Base-by-base conservation (phyloP, 2,113 vertebrate species). In the Speoplatyrhinus poulsoni region DNA sequence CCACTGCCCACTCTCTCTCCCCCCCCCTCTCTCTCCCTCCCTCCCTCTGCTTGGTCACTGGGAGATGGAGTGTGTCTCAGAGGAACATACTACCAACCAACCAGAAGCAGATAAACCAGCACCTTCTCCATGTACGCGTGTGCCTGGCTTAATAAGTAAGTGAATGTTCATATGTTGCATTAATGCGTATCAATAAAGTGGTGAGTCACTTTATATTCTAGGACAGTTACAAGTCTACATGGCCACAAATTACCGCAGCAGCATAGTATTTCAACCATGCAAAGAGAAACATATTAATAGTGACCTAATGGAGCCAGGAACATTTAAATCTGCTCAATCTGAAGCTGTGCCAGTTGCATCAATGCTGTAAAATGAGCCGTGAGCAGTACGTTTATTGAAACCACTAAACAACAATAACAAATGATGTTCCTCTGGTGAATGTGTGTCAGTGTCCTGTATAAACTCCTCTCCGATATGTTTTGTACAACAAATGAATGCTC, bases 1-100 rank as follows among this genome's bases (percentile, higher is more conserved):
- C 66, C 26, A 72, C 75, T 63, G 73, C 75, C 73, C 74, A 57
- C 66, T 17, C 9, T 63, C 41, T 58, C 26, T 49, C 70, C 2
- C 26, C 26, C 68, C 66, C 70, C 2, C 26, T 1, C 68, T 65
- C 72, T 59, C 67, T 72, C 41, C 57, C 68, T 70, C 55, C 13
- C 80, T 61, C 62, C 68, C 46, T 67, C 68, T 70, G 69, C 74
- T 77, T 69, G 62, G 46, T 56, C 76, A 77, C 68, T 69, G 69
- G 50, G 67, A 87, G 82, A 88, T 85, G 79, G 87, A 76, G 61
- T 17, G 54, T 26, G 65, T 85, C 89, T 83, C 80, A 67, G 59
- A 74, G 84, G 80, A 84, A 64, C 60, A 75, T 79, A 84, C 82
- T 87, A 80, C 81, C 80, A 79, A 71, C 66, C 68, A 70, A 59